Percentiles rank a stretch among this genome's conserved stretches.
Evolutionary conservation across 2,797 vertebrate genomes (phyloP).

Genomic region (Hydrophis major): DNA sequence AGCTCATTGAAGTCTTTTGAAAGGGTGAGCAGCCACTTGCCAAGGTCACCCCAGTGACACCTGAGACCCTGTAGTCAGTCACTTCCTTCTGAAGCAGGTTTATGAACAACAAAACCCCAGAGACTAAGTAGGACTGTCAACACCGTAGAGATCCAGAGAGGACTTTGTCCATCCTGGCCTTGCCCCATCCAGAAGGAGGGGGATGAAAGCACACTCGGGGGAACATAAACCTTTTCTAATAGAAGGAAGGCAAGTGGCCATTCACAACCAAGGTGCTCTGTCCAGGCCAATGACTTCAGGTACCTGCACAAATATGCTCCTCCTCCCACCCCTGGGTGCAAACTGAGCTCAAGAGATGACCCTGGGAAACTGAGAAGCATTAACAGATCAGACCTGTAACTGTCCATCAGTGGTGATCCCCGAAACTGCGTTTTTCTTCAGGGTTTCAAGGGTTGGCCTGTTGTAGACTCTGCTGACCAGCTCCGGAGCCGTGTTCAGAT

Average conservation of each 20-base stretch:
- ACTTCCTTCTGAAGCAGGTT: background rate
- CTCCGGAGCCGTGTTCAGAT: conserved; percentile 84
- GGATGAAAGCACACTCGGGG: background rate
- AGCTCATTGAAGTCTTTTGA: background rate
- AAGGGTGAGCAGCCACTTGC: background rate
- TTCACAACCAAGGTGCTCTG: background rate
- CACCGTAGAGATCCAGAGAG: background rate
- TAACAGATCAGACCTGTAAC: conserved; percentile 73
- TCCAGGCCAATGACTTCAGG: no score
- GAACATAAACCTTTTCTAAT: background rate
- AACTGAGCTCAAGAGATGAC: background rate
- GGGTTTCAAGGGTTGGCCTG: conserved; percentile 84
- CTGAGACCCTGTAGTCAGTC: background rate
- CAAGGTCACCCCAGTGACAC: background rate
- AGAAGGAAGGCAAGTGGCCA: background rate
- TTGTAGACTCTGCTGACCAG: conserved; percentile 87
- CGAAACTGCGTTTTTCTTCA: conserved; percentile 80
- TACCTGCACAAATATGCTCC: background rate
- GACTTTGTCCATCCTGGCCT: background rate
- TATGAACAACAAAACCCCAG: background rate
- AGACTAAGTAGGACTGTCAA: background rate
- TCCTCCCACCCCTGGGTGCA: background rate
- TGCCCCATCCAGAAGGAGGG: background rate
- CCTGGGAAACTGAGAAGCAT: background rate
- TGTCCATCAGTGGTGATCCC: conserved; percentile 68